phyloP scores from a whole-genome alignment of 2,797 vertebrate species.

The Thamnophis elegans region DNA sequence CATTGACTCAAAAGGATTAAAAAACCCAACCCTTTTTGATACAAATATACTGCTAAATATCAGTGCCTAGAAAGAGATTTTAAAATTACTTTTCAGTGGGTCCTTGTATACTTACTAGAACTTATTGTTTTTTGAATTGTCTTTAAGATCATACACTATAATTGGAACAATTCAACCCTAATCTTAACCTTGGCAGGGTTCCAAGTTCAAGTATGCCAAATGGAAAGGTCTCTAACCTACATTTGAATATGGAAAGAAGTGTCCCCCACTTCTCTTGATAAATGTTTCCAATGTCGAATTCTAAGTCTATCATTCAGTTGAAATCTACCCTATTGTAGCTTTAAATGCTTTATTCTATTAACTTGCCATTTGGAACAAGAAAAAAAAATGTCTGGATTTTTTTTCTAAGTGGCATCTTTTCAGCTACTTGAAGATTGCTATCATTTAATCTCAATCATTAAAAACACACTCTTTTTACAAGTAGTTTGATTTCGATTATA shows the following conservation, averaged over 20 bases:
- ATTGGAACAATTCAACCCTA: neutral
- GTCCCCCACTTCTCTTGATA: neutral
- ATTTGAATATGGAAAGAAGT: neutral
- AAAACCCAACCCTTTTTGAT: neutral
- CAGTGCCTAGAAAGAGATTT: neutral
- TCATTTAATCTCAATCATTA: neutral
- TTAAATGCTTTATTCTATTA: neutral
- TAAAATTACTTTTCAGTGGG: neutral
- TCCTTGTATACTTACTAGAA: neutral
- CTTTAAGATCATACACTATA: neutral
- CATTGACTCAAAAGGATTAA: neutral
- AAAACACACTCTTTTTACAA: neutral
- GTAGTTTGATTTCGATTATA: neutral
- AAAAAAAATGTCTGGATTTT: neutral
- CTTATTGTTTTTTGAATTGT: neutral
- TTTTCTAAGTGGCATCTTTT: neutral
- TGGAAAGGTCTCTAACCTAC: neutral
- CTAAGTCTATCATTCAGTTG: neutral
- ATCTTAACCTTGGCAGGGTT: neutral
- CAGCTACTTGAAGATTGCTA: neutral
- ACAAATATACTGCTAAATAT: neutral
- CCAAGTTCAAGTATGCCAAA: neutral
- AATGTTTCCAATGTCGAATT: neutral
- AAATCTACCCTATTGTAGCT: neutral
- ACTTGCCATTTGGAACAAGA: neutral